phyloP scores from a whole-genome alignment of 2,888 invertebrate genomes.

The Limnephilus lunatus region DNA sequence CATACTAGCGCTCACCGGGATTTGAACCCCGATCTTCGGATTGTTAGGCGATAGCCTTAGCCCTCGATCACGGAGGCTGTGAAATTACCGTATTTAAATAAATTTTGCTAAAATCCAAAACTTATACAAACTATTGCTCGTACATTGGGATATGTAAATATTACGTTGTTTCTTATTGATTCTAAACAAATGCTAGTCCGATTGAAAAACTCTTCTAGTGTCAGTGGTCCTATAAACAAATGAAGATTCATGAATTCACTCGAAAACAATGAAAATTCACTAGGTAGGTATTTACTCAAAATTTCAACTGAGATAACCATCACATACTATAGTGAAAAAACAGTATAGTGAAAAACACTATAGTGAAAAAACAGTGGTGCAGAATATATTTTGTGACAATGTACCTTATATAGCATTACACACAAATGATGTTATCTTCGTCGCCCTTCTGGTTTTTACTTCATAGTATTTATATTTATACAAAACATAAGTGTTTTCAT shows the following conservation, averaged over 20 bases:
- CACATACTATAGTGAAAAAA: neutral
- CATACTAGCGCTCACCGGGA: too few species aligned
- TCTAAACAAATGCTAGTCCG: neutral
- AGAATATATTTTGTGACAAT: neutral
- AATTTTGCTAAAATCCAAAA: too few species aligned
- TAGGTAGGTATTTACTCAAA: neutral
- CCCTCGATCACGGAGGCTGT: too few species aligned
- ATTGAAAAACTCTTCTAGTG: neutral
- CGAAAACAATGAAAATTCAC: conserved; percentile 2
- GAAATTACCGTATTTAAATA: too few species aligned
- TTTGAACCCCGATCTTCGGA: too few species aligned
- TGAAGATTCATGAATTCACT: conserved; percentile 4
- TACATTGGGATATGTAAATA: neutral
- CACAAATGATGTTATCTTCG: neutral
- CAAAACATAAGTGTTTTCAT: neutral
- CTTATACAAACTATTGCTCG: neutral
- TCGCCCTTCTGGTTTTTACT: neutral
- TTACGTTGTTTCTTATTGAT: neutral
- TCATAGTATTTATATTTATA: neutral
- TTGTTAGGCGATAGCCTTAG: too few species aligned
- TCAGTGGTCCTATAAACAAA: neutral
- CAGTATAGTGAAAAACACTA: too few species aligned
- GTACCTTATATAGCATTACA: neutral
- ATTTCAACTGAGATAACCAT: neutral
- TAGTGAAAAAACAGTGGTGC: neutral